These are phyloP conservation scores for Tylochromis polylepis DNA, from an alignment of 2,113 vertebrate genomes.

Conservation along the genomic window DNA sequence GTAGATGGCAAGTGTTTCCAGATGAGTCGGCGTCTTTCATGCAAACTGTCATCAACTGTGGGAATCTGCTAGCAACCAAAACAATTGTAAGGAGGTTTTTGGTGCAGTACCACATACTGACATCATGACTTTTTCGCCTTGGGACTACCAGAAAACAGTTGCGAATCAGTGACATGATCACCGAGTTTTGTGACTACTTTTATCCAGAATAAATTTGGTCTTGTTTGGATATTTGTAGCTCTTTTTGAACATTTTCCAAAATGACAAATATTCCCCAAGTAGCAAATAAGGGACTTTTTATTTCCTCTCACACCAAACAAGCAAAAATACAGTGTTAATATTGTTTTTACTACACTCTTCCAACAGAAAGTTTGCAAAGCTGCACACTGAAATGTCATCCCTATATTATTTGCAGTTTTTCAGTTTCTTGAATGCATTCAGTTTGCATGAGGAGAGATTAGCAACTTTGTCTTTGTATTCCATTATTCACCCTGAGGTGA, in stretches of 20 bases:
- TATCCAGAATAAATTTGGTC: neutral
- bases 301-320: neutral
- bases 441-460: neutral
- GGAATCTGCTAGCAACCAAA: neutral
- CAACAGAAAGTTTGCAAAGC: neutral
- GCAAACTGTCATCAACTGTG: rapidly evolving
- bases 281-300: neutral
- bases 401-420: rapidly evolving
- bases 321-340: neutral
- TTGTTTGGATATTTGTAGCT: neutral
- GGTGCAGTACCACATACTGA: neutral
- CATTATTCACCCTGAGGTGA: neutral
- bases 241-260: neutral
- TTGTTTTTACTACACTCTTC: neutral
- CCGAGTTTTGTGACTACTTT: neutral
- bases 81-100: neutral
- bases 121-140: rapidly evolving
- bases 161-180: neutral
- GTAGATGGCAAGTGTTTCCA: neutral
- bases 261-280: neutral
- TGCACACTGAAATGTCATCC: neutral
- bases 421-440: neutral
- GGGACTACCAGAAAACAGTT: neutral
- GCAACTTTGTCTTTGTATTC: neutral
- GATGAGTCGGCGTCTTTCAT: rapidly evolving